phyloP scores from a whole-genome alignment of 2,888 invertebrate genomes.

The Parnassius mnemosyne region DNA sequence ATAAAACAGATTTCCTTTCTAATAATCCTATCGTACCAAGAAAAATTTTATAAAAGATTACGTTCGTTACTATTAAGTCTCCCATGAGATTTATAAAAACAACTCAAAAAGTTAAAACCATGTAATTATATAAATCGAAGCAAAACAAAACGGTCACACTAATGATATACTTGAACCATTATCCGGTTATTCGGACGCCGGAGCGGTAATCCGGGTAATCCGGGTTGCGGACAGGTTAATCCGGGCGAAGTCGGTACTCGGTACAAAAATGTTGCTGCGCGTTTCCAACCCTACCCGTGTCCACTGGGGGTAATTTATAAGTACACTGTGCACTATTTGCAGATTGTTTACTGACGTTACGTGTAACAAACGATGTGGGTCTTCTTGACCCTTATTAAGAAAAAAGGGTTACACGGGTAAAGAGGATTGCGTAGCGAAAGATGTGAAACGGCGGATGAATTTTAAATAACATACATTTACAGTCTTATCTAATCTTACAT shows the following conservation, averaged over 20 bases:
- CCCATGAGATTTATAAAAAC: no score
- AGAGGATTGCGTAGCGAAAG: no score
- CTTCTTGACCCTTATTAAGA: slow-evolving; percentile 21
- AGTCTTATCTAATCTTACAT: no score
- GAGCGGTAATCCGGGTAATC: slow-evolving; percentile 40
- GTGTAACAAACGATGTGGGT: slow-evolving; percentile 11
- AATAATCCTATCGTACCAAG: no score
- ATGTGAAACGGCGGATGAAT: no score
- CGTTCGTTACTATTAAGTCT: no score
- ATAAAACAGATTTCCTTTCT: no score
- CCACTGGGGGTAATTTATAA: slow-evolving; percentile 40
- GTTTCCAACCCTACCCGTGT: slow-evolving; percentile 36
- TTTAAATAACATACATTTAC: no score
- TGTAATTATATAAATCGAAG: slow-evolving; percentile 12
- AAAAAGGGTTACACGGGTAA: slow-evolving; percentile 9
- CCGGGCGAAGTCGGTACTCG: slow-evolving; percentile 35
- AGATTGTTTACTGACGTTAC: slow-evolving; percentile 29
- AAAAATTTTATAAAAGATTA: no score
- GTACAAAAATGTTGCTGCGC: slow-evolving; percentile 40
- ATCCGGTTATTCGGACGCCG: slow-evolving; percentile 29
- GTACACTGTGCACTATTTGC: slow-evolving; percentile 34
- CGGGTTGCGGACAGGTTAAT: slow-evolving; percentile 59
- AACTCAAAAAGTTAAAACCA: neutral
- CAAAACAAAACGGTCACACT: slow-evolving; percentile 25
- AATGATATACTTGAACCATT: slow-evolving; percentile 45